phyloP scores from a whole-genome alignment of 2,797 vertebrate genomes.

The Propithecus perrieri region DNA sequence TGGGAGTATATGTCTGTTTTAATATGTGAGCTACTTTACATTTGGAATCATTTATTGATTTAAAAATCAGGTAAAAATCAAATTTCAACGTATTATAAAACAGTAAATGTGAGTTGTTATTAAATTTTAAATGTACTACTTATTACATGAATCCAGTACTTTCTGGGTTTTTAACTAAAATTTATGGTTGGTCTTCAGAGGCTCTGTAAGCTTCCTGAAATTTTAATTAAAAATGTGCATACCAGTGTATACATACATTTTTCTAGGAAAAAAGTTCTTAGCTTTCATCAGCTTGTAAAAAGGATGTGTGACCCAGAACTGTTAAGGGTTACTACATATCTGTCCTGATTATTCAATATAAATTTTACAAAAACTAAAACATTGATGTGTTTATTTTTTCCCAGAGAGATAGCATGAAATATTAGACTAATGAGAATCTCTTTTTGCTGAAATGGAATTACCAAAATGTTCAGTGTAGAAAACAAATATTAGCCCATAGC shows the following conservation, averaged over 20 bases:
- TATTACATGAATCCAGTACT: background rate
- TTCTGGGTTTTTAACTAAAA: background rate
- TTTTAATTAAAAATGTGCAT: background rate
- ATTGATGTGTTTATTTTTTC: constrained; percentile 25
- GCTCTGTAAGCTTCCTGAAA: background rate
- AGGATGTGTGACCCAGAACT: background rate
- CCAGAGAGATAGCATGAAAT: constrained; percentile 24
- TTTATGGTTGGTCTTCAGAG: background rate
- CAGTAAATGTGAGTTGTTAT: background rate
- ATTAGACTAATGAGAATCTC: constrained; percentile 9
- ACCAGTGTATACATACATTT: background rate
- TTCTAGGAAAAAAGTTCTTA: background rate
- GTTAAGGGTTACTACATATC: background rate
- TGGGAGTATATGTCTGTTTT: background rate
- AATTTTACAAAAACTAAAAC: background rate
- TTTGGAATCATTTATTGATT: background rate
- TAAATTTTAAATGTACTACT: background rate
- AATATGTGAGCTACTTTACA: background rate
- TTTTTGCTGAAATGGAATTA: constrained; percentile 51
- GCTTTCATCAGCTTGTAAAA: background rate
- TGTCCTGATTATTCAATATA: background rate
- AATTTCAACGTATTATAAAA: background rate
- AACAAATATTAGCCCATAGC: constrained; percentile 32
- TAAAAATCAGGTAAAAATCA: background rate
- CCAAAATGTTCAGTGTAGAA: constrained; percentile 20